Evolutionary conservation across 2,113 vertebrate genomes (phyloP).

Genomic region (Nannospalax galili): DNA sequence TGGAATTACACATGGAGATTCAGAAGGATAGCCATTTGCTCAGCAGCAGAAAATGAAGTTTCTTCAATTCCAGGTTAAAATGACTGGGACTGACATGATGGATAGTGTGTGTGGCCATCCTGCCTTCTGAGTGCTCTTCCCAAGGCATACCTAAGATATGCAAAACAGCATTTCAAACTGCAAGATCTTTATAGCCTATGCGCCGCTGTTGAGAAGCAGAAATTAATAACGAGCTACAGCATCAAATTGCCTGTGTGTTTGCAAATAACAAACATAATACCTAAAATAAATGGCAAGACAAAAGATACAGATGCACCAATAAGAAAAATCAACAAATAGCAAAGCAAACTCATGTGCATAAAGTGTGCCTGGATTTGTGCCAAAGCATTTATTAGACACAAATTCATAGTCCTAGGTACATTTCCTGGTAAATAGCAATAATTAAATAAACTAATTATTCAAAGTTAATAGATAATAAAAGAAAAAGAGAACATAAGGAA

Average conservation of each 20-base stretch:
- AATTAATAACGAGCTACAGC: not conserved
- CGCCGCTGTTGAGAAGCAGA: not conserved
- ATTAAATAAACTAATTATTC: not conserved
- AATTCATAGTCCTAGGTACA: not conserved
- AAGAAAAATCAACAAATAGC: not conserved
- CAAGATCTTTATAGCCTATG: not conserved
- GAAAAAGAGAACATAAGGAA: not conserved
- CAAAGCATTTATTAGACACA: not conserved
- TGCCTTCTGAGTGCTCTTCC: not conserved
- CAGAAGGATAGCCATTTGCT: not conserved
- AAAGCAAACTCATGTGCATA: not conserved
- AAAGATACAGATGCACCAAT: not conserved
- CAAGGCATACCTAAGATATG: not conserved
- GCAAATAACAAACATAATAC: not conserved
- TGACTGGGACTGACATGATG: not conserved
- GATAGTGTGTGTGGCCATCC: not conserved
- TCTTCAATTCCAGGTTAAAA: not conserved
- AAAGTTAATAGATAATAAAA: conserved; percentile 7
- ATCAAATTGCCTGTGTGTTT: not conserved
- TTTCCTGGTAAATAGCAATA: not conserved
- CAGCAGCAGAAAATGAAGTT: not conserved
- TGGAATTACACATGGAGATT: not conserved
- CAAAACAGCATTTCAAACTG: not conserved
- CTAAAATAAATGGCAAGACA: not conserved
- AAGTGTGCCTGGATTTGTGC: not conserved